A percentile compares a stretch with the other conserved stretches of the same genome.
Conservation (phyloP, 2,113 vertebrate genomes). For the Mus musculus region DNA sequence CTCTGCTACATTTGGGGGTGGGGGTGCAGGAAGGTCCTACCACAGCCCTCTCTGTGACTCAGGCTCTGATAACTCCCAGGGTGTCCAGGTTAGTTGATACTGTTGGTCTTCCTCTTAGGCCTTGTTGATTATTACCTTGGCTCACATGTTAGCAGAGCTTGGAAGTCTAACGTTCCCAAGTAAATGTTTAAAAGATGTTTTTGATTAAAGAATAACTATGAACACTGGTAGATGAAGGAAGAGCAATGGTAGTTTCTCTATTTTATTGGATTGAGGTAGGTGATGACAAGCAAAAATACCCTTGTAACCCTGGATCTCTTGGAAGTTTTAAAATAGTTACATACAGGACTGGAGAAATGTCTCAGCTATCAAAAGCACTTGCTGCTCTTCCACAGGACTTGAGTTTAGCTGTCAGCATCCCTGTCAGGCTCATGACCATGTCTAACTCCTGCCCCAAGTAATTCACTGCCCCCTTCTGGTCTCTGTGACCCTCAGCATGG, state of each 20-base stretch:
- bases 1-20: no score
- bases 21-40: no score
- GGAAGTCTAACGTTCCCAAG: conserved; percentile 4
- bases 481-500: neutral
- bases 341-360: neutral
- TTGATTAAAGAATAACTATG: conserved; percentile 34
- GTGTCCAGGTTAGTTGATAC: no score
- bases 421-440: neutral
- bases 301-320: neutral
- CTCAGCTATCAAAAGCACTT: neutral
- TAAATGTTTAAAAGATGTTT: conserved; percentile 9
- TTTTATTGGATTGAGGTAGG: neutral
- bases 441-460: neutral
- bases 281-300: neutral
- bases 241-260: neutral
- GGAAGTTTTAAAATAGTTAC: conserved; percentile 26
- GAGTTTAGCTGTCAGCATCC: neutral
- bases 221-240: neutral
- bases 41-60: no score
- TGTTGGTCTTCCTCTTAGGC: neutral
- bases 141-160: neutral
- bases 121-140: neutral
- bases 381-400: neutral
- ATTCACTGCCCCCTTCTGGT: neutral
- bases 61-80: no score